Conservation (phyloP, 2,888 invertebrate genomes). For the Orthosia incerta region DNA sequence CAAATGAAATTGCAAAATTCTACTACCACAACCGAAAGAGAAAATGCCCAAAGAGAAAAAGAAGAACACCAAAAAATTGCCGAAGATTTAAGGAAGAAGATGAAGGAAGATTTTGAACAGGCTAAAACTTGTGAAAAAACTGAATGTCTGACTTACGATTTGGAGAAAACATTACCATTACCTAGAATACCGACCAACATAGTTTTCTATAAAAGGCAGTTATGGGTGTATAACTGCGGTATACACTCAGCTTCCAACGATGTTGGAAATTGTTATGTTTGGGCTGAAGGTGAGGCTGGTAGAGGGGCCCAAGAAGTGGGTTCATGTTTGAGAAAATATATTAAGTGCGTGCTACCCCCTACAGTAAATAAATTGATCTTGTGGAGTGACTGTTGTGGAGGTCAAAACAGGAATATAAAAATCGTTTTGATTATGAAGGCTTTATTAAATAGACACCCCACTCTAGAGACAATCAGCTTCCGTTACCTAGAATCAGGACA, state of each 20-base stretch:
- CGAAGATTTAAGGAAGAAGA: slow-evolving; percentile 39
- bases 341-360: no score
- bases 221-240: no score
- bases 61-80: slow-evolving; percentile 43
- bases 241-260: no score
- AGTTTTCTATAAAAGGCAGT: no score
- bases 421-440: slow-evolving; percentile 28
- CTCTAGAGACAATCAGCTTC: slow-evolving; percentile 30
- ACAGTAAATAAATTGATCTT: no score
- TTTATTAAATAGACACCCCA: slow-evolving; percentile 20
- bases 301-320: slow-evolving; percentile 46
- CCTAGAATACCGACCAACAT: no score
- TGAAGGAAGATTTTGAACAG: slow-evolving; percentile 46
- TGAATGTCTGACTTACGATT: slow-evolving; percentile 54
- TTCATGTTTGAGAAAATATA: no score
- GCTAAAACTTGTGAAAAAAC: slow-evolving; percentile 41
- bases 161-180: slow-evolving; percentile 43
- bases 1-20: no score
- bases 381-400: no score
- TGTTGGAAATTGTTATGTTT: no score
- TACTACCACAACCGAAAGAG: no score
- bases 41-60: slow-evolving; percentile 24
- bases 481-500: slow-evolving; percentile 33
- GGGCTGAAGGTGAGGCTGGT: not conserved
- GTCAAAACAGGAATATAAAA: no score